A percentile compares a stretch with the other conserved stretches of the same genome.
Evolutionary conservation across 92 coral and sea anemone genomes (phyloP).

Genomic region (Plumapathes pennacea): DNA sequence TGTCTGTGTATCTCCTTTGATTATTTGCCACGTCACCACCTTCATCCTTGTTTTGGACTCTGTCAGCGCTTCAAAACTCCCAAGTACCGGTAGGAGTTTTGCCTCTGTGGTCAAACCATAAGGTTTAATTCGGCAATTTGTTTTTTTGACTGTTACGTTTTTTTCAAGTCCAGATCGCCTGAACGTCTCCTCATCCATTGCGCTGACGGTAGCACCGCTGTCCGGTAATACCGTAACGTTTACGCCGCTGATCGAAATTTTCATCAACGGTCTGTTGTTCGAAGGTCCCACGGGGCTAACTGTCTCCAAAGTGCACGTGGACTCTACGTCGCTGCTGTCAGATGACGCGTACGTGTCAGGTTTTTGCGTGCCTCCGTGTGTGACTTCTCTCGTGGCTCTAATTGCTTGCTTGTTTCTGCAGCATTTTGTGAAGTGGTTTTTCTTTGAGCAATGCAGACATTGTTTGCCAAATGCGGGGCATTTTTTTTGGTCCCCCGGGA

Average conservation of each 20-base stretch:
- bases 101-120: slow-evolving; percentile 7
- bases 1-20: slow-evolving; percentile 6
- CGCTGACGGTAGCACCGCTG: slow-evolving; percentile 18
- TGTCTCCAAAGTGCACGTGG: slow-evolving; percentile 1
- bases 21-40: slow-evolving; percentile 14
- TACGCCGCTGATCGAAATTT: not conserved
- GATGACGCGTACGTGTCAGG: slow-evolving; percentile 19
- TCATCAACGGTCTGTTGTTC: slow-evolving; percentile 1
- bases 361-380: slow-evolving; percentile 8
- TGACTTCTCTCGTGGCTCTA: slow-evolving; percentile 1
- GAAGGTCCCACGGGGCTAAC: slow-evolving; percentile 8
- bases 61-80: slow-evolving; percentile 5
- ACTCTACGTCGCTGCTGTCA: slow-evolving; percentile 8
- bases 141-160: not conserved
- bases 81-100: slow-evolving; percentile 6
- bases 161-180: slow-evolving; percentile 13
- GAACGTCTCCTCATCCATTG: slow-evolving; percentile 14
- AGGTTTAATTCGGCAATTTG: slow-evolving; percentile 15
- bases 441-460: too few species aligned
- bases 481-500: slow-evolving; percentile 8
- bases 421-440: not conserved
- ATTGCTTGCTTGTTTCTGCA: slow-evolving; percentile 18
- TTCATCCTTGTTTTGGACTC: slow-evolving; percentile 13
- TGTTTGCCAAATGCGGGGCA: slow-evolving; percentile 8
- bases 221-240: slow-evolving; percentile 7